A percentile compares a stretch with the other conserved stretches of the same genome.
Evolutionary conservation across 1,140 invertebrate species (phyloP).

Genomic region (Ridgeia piscesae): DNA sequence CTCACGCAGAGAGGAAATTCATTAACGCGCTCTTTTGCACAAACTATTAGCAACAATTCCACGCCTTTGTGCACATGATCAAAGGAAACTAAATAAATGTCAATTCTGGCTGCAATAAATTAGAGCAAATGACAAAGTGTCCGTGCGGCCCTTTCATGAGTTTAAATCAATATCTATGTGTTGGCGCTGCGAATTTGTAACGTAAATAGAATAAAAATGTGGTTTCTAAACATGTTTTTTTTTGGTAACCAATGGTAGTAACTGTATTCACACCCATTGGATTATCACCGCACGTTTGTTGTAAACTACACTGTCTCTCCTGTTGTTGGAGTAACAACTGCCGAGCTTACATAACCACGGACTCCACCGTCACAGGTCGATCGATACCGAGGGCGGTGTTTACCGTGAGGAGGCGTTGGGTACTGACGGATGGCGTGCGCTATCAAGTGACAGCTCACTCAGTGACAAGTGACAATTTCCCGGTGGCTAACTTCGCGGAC

Average conservation of each 20-base stretch:
- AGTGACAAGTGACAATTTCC: constrained; percentile 5
- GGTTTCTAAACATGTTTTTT: neutral
- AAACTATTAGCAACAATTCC: too few species aligned
- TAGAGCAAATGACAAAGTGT: neutral
- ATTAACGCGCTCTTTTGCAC: neutral
- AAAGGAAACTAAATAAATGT: neutral
- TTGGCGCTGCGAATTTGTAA: neutral
- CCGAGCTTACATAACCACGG: neutral
- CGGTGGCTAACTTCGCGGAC: neutral
- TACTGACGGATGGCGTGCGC: neutral
- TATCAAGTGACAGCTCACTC: too few species aligned
- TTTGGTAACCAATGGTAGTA: neutral
- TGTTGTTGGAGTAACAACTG: neutral
- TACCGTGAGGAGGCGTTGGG: neutral
- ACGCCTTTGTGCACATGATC: neutral
- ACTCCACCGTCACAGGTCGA: neutral
- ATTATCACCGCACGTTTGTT: neutral
- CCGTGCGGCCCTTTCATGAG: neutral
- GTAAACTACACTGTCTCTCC: neutral
- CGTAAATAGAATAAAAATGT: neutral
- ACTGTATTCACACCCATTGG: neutral
- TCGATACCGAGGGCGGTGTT: neutral
- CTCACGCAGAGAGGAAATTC: neutral
- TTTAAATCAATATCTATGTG: neutral
- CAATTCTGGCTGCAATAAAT: neutral